Base-by-base conservation (phyloP, 2,113 vertebrate species). In the Crypturellus undulatus region DNA sequence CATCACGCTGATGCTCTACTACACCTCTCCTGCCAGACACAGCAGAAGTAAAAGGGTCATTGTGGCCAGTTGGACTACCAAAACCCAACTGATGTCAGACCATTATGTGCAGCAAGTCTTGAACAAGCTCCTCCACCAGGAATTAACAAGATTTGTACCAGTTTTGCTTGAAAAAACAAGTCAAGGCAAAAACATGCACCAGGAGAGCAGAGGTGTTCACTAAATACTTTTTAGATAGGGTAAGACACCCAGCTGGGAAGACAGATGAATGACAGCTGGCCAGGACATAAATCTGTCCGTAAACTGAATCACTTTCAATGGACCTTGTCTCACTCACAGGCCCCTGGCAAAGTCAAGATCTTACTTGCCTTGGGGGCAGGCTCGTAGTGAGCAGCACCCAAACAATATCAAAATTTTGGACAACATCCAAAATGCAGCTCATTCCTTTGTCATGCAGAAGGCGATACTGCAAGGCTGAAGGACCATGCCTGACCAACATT, bases 21-120 rank as follows among this genome's bases (percentile, higher is more conserved):
- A 15, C 2, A 0, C 22, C 36, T 87, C 52, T 25, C 34, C 79
- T 22, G 40, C 43, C 45, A 43, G 24, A 28, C 26, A 9, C 3
- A 3, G 24, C 19, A 26, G 40, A 43, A 30, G 76, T 9, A 28
- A 40, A 56, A 75, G 15, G 10, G 71, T 38, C 77, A 19, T 70
- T 3, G 4, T 38, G 32, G 26, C 42, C n/a, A 45, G 14, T 1
- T 1, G 34, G 52, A 60, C 1, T 1, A 49, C 38, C 75, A 24
- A 12, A 2, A 36, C 32, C 21, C 38, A 24, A 9, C 38, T 34
- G 2, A 6, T 19, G n/a, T 6, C 24, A 30, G 6, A 25, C 32
- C 19, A 21, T 45, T 5, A 38, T 14, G 30, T 5, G 9, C 2
- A 52, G 32, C 22, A 36, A 15, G 15, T 22, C 58, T 42, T 21